Percentiles rank a stretch among this genome's conserved stretches.
phyloP scores from a whole-genome alignment of 2,888 invertebrate species.

The Andrena minutula region DNA sequence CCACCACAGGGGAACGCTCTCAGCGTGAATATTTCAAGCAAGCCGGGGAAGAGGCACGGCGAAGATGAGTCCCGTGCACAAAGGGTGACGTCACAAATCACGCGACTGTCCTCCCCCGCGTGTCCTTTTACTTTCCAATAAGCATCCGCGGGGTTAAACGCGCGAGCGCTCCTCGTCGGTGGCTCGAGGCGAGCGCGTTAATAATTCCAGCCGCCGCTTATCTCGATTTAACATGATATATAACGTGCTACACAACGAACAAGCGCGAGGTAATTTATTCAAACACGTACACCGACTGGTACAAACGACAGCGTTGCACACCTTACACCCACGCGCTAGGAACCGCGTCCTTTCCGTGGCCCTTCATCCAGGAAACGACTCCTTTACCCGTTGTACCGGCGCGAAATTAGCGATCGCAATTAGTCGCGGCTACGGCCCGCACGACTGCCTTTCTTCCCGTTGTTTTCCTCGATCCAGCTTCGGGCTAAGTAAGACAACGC shows the following conservation, averaged over 20 bases:
- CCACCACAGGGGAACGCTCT: slow-evolving; percentile 12
- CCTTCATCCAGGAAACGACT: slow-evolving; percentile 4
- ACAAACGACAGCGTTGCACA: background rate
- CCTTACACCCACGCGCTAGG: slow-evolving; percentile 10
- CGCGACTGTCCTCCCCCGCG: slow-evolving; percentile 14
- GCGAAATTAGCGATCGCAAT: slow-evolving; percentile 67
- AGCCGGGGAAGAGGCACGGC: background rate
- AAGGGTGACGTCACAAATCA: slow-evolving; percentile 38
- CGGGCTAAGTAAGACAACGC: slow-evolving; percentile 56
- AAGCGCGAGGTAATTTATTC: slow-evolving; percentile 54
- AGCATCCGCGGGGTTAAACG: slow-evolving; percentile 16
- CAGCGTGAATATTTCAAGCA: slow-evolving; percentile 25
- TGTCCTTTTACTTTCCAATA: slow-evolving; percentile 35
- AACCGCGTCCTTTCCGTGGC: background rate
- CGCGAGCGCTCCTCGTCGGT: slow-evolving; percentile 5
- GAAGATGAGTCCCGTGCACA: slow-evolving; percentile 20
- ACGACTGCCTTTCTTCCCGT: slow-evolving; percentile 40
- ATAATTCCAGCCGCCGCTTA: slow-evolving; percentile 63
- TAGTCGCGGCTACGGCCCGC: slow-evolving; percentile 46
- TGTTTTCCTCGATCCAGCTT: slow-evolving; percentile 51
- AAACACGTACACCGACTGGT: slow-evolving; percentile 11
- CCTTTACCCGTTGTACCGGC: slow-evolving; percentile 25
- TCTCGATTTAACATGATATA: slow-evolving; percentile 58
- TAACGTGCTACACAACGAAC: slow-evolving; percentile 45
- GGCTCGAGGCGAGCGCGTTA: slow-evolving; percentile 49